phyloP scores from a whole-genome alignment of 2,888 invertebrate genomes.

The Parasteatoda lunata region DNA sequence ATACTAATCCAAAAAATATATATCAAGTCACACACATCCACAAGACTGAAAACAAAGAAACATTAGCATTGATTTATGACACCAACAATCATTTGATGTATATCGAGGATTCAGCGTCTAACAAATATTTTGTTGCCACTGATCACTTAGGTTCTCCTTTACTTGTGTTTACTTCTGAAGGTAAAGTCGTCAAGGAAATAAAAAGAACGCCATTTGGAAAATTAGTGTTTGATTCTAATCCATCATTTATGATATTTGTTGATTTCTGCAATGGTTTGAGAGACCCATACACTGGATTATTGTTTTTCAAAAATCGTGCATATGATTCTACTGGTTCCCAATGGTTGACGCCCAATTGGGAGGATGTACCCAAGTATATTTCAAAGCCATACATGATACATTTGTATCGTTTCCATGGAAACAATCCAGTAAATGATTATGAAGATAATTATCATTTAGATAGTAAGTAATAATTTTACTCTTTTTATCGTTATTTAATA shows the following conservation, averaged over 20 bases:
- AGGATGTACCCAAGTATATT: slow-evolving; percentile 86
- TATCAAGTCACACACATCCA: slow-evolving; percentile 93
- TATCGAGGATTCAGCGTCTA: slow-evolving; percentile 86
- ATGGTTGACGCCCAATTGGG: slow-evolving; percentile 97
- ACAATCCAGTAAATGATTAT: slow-evolving; percentile 87
- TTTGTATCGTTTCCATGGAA: slow-evolving; percentile 91
- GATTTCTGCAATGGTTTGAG: slow-evolving; percentile 95
- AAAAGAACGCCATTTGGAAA: slow-evolving; percentile 96
- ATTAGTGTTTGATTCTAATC: slow-evolving; percentile 94
- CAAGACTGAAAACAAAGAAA: slow-evolving; percentile 91
- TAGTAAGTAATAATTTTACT: slow-evolving; percentile 42
- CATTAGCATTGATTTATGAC: slow-evolving; percentile 93
- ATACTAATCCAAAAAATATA: slow-evolving; percentile 88
- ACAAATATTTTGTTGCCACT: slow-evolving; percentile 94
- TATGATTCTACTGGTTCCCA: slow-evolving; percentile 96
- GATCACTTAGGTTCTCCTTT: slow-evolving; percentile 95
- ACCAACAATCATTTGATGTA: slow-evolving; percentile 92
- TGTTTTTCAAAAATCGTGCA: slow-evolving; percentile 84
- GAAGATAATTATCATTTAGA: slow-evolving; percentile 64
- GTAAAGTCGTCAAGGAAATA: slow-evolving; percentile 93
- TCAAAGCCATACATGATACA: slow-evolving; percentile 89
- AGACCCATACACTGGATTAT: slow-evolving; percentile 81
- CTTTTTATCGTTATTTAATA: too few species aligned
- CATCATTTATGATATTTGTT: slow-evolving; percentile 92
- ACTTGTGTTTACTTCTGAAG: slow-evolving; percentile 96